Base-by-base conservation (phyloP, 2,113 vertebrate species). In the Narcine bancroftii region DNA sequence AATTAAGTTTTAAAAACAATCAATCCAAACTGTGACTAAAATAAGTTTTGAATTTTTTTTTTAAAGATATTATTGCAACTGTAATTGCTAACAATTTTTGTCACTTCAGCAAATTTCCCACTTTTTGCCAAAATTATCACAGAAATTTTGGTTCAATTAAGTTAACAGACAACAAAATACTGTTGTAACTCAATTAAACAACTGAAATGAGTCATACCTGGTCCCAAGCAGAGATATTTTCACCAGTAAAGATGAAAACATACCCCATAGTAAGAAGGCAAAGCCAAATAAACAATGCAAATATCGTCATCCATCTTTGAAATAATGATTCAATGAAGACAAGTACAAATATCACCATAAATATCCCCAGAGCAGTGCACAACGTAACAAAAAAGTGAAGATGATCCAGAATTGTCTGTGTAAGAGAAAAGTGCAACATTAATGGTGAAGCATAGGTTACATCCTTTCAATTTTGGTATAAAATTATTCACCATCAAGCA, bases 211-310 rank as follows among this genome's bases (percentile, higher is more conserved):
- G 71, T 47, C 42, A 39, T 95, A 99, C 99, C 98, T 99, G 98
- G 39, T 98, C 97, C 98, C 97, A 98, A 0, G 96, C 94, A 17
- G 94, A 77, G 92, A 95, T 93, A 83, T 63, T 19, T 2, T 77
- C 71, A 0, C 93, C 87, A 36, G 95, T 94, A 93, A 97, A 97
- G 56, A 98, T 95, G 93, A 98, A 97, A 17, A 97, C 95, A 0
- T 96, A 98, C 93, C 97, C 98, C 93, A 99, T 95, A 0, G 94
- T 94, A 94, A 99, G 92, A 87, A 99, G 97, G 92, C 98, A 98
- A 94, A 95, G 93, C 97, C 98, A 99, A 65, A 97, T 95, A 11
- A 95, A 92, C 26, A 97, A 93, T 0, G 98, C 98, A 56, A 97
- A 96, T 2, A 96, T 92, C 0, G 66, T 94, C 11, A 98, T 96